Conservation (phyloP, 2,797 vertebrate genomes). For the Emys orbicularis region DNA sequence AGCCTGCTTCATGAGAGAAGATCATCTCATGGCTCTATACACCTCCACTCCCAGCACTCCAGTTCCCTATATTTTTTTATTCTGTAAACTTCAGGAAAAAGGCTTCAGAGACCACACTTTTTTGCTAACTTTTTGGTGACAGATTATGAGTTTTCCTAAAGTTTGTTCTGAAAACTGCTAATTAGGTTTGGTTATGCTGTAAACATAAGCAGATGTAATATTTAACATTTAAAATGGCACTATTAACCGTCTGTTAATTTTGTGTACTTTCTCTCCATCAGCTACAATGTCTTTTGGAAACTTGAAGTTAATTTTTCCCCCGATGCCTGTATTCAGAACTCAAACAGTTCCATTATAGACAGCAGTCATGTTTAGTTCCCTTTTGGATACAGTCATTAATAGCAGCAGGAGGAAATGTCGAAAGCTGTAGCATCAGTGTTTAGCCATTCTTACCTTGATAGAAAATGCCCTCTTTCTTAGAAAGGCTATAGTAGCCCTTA, state of each 20-base stretch:
- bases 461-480: background rate
- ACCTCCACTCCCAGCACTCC: background rate
- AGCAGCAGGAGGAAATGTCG: accelerated
- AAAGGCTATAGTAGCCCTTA: background rate
- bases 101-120: background rate
- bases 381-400: background rate
- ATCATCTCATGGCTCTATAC: background rate
- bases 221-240: background rate
- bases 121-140: background rate
- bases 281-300: background rate
- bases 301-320: background rate
- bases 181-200: background rate
- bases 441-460: background rate
- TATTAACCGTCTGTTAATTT: background rate
- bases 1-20: background rate
- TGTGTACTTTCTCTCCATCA: background rate
- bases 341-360: background rate
- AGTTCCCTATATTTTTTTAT: background rate
- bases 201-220: background rate
- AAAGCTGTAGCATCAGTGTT: background rate
- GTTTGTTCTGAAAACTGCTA: background rate
- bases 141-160: background rate
- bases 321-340: background rate
- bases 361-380: background rate
- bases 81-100: background rate